Evolutionary conservation across 2,888 invertebrate species (phyloP).

Genomic region (Glaucopsyche alexis): DNA sequence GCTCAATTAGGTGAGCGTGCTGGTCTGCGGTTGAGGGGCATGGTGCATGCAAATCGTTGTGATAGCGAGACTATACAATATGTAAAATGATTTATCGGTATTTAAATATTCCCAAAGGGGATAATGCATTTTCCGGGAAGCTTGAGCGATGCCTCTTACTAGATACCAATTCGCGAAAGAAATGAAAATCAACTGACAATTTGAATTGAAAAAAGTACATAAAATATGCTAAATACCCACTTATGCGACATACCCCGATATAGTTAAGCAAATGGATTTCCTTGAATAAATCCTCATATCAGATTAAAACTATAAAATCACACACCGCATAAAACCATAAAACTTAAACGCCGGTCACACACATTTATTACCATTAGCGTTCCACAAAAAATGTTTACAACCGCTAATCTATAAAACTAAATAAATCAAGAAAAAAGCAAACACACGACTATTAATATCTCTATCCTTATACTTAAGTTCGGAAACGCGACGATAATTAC

Average conservation of each 20-base stretch:
- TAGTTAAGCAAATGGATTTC: slow-evolving; percentile 34
- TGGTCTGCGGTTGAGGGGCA: slow-evolving; percentile 44
- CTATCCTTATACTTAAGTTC: slow-evolving; percentile 76
- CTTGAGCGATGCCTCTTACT: not conserved
- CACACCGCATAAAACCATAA: slow-evolving; percentile 35
- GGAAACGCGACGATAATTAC: slow-evolving; percentile 72
- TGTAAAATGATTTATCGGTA: slow-evolving; percentile 71
- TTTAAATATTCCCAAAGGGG: slow-evolving; percentile 30
- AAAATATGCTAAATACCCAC: not conserved
- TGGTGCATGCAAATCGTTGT: slow-evolving; percentile 50
- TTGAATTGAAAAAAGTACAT: not conserved
- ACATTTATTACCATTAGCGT: slow-evolving; percentile 71
- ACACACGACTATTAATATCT: slow-evolving; percentile 75
- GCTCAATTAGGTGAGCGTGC: slow-evolving; percentile 73
- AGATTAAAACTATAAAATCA: slow-evolving; percentile 37
- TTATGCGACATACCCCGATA: not conserved
- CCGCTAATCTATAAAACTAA: slow-evolving; percentile 71
- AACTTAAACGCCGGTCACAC: slow-evolving; percentile 51
- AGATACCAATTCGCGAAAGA: not conserved
- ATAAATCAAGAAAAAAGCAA: slow-evolving; percentile 76
- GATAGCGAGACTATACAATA: slow-evolving; percentile 64
- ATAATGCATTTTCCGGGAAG: not conserved
- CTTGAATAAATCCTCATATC: slow-evolving; percentile 33
- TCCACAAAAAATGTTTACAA: slow-evolving; percentile 62
- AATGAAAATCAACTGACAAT: not conserved